phyloP scores from a whole-genome alignment of 2,113 vertebrate genomes.

The Solenodon paradoxus region DNA sequence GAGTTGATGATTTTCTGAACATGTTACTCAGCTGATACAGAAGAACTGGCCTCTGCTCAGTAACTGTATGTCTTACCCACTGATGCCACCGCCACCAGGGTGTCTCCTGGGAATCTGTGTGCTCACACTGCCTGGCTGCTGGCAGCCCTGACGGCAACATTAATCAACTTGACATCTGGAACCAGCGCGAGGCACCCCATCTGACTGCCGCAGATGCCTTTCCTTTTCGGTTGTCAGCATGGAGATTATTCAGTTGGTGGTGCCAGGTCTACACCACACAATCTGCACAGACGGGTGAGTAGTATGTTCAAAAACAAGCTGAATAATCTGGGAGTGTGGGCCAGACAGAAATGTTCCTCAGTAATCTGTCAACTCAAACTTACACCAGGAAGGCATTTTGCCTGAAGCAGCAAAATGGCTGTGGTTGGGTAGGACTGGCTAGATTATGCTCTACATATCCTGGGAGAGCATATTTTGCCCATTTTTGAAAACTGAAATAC shows the following conservation, averaged over 20 bases:
- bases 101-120: neutral
- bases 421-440: neutral
- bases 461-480: neutral
- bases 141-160: constrained; percentile 29
- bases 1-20: neutral
- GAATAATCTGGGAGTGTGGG: constrained; percentile 25
- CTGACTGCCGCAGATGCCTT: constrained; percentile 53
- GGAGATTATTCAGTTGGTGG: constrained; percentile 4
- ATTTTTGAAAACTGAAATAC: constrained; percentile 20
- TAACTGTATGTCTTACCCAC: neutral
- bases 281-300: neutral
- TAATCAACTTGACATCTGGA: constrained; percentile 60
- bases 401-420: constrained; percentile 32
- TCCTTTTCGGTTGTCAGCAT: constrained; percentile 56
- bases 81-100: neutral
- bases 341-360: constrained; percentile 13
- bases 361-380: constrained; percentile 35
- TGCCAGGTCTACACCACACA: constrained; percentile 22
- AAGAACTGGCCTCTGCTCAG: neutral
- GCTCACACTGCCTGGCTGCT: neutral
- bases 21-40: neutral
- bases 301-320: neutral
- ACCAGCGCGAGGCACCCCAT: constrained; percentile 25
- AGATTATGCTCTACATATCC: neutral
- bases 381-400: constrained; percentile 28